Percentiles rank a stretch among this genome's conserved stretches.
These are phyloP conservation scores for Trichonephila clavata DNA, from an alignment of 1,140 invertebrate genomes.

Conservation along the genomic window DNA sequence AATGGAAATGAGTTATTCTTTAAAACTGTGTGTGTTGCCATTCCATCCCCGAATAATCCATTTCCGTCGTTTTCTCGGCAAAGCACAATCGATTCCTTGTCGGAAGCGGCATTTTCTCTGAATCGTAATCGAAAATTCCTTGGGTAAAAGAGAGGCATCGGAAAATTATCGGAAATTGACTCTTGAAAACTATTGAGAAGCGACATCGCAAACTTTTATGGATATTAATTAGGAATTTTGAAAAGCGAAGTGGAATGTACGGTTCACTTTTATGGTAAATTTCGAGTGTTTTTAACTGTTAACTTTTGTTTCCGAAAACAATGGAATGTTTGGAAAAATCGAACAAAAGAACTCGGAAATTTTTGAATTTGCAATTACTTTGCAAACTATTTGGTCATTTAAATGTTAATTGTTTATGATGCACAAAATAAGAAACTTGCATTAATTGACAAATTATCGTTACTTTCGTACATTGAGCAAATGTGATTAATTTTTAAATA, in stretches of 20 bases:
- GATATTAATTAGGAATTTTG: constrained; percentile 37
- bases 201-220: constrained; percentile 28
- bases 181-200: constrained; percentile 61
- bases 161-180: constrained; percentile 63
- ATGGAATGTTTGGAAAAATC: not conserved
- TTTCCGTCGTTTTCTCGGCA: constrained; percentile 7
- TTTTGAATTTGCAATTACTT: no score
- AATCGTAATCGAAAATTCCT: constrained; percentile 46
- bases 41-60: constrained; percentile 3
- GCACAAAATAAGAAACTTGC: no score
- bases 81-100: constrained; percentile 26
- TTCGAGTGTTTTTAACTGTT: constrained; percentile 5
- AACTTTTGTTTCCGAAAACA: not conserved
- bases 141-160: not conserved
- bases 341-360: no score
- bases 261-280: not conserved
- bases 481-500: no score
- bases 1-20: constrained; percentile 49
- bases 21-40: constrained; percentile 37
- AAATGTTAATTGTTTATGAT: no score
- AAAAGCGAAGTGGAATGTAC: not conserved
- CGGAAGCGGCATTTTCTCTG: constrained; percentile 12
- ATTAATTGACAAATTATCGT: no score
- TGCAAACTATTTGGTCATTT: no score
- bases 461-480: no score